Evolutionary conservation across 2,888 invertebrate genomes (phyloP), one percentile per base, ranked within the genome.

Genomic region (Sesamia inferens): DNA sequence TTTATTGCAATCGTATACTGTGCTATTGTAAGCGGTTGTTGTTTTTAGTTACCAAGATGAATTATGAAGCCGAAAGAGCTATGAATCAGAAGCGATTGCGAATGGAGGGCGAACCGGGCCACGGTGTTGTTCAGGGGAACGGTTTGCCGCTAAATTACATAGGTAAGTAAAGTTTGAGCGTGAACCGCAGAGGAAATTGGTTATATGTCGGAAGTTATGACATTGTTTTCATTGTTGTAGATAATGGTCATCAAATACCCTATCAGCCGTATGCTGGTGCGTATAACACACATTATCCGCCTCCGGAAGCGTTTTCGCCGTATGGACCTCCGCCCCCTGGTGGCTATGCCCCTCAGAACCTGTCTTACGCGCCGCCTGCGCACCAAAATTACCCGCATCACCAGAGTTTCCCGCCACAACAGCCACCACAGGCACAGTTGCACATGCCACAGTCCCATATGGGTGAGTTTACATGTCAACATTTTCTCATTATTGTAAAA

Each of bases 81-180:
- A 96, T 96, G 96, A 96, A 95, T 90, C 96, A 96, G 90, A 96
- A 96, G 93, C 93, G 96, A 88, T 92, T 96, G 90, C 93, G 96
- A 88, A 96, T 96, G 96, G 96, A 96, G 88, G 95, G 94, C 77
- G 96, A 96, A 90, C 96, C 96, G 89, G 96, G 96, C 85, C 95
- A 96, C 85, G 95, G 96, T 87, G 94, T 96, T 82, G 96, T 96
- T 70, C 96, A 96, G 88, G 96, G 96, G 82, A 96, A 96, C 86
- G 96, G 96, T 86, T 93, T 96, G 88, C 96, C 96, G 87, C 94
- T 96, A 75, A 96, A 95, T 92, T 96, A 96, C 87, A 95, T 96
- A 88, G 96, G 96, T 96, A 87, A 88, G 94, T 91, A 42, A 48
- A 47, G 64, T 81, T 82, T 69, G 51, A 62, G 48, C 61, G 72